A percentile compares a stretch with the other conserved stretches of the same genome.
These are phyloP conservation scores for Allacma fusca DNA, from an alignment of 2,888 invertebrate genomes.

Conservation along the genomic window DNA sequence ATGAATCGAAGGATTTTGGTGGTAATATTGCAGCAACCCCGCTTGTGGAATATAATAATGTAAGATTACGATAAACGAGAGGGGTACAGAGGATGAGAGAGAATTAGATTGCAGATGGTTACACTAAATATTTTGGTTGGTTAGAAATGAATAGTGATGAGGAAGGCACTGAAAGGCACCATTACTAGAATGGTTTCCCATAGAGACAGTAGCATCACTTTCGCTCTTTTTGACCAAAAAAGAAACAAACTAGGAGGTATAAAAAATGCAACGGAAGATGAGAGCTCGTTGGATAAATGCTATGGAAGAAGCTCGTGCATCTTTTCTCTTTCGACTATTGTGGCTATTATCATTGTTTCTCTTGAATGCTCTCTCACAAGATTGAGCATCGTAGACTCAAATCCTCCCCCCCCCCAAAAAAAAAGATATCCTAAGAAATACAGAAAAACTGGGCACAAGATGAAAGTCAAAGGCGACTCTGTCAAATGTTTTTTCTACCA, in stretches of 20 bases:
- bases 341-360: neutral
- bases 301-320: neutral
- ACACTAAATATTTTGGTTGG: neutral
- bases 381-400: neutral
- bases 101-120: neutral
- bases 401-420: too few species aligned
- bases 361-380: neutral
- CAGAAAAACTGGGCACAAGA: neutral
- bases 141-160: neutral
- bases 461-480: neutral
- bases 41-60: too few species aligned
- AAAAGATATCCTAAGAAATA: too few species aligned
- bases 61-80: neutral
- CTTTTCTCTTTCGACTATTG: neutral
- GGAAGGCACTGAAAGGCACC: slow-evolving; percentile 4
- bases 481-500: neutral
- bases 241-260: neutral
- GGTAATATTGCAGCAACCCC: too few species aligned
- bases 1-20: too few species aligned
- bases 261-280: neutral
- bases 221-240: neutral
- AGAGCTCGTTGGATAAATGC: neutral
- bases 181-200: neutral
- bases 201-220: neutral
- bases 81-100: neutral